phyloP scores from a whole-genome alignment of 1,140 invertebrate genomes.

The Schlechtendalia chinensis region DNA sequence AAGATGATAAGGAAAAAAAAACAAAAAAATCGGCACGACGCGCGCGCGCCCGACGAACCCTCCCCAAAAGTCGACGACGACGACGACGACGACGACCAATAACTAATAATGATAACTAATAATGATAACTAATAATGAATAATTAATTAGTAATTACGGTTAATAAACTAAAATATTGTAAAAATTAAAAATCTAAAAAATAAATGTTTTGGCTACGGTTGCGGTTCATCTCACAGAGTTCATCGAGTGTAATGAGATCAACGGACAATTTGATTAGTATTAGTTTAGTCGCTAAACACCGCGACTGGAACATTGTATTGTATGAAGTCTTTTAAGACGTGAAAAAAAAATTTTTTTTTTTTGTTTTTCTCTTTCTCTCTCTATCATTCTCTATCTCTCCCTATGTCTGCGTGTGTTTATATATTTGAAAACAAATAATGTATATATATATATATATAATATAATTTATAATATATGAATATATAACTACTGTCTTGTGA shows the following conservation, averaged over 20 bases:
- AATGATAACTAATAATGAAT: slow-evolving; percentile 9
- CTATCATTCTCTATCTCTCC: slow-evolving; percentile 2
- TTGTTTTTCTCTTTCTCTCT: slow-evolving; percentile 20
- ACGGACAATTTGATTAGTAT: slow-evolving; percentile 46
- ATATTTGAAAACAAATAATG: too few species aligned
- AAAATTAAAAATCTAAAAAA: slow-evolving; percentile 33
- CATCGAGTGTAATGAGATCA: slow-evolving; percentile 31
- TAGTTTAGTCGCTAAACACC: slow-evolving; percentile 41
- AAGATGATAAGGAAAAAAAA: background rate
- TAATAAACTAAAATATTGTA: slow-evolving; percentile 25
- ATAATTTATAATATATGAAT: background rate
- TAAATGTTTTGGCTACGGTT: slow-evolving; percentile 41
- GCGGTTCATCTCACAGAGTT: slow-evolving; percentile 36
- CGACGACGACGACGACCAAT: too few species aligned
- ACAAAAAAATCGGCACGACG: background rate
- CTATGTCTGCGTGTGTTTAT: background rate
- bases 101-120: background rate
- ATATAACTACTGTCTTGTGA: slow-evolving; percentile 26
- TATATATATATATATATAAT: too few species aligned
- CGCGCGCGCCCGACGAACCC: background rate
- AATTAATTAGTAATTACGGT: too few species aligned
- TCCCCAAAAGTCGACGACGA: too few species aligned
- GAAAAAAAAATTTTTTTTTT: too few species aligned
- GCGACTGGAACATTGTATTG: slow-evolving; percentile 30
- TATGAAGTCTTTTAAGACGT: slow-evolving; percentile 35